Percentiles rank a stretch among this genome's conserved stretches.
Conservation (phyloP, 2,888 invertebrate genomes). For the Perizoma affinitatum region DNA sequence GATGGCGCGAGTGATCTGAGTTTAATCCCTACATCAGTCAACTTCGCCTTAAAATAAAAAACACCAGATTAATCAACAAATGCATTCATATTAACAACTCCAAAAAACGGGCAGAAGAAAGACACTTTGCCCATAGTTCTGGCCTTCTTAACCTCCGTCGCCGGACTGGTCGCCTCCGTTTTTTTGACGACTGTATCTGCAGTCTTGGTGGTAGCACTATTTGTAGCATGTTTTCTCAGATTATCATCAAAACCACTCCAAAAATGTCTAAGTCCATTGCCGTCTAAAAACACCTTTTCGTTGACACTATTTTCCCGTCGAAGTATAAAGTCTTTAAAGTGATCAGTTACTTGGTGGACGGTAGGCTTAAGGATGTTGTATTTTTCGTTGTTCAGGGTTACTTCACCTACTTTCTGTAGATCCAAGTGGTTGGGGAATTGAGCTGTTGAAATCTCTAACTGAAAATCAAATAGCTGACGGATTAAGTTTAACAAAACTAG, state of each 20-base stretch:
- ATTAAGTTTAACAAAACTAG: neutral
- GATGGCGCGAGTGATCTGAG: no score
- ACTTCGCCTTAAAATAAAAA: no score
- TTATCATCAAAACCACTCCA: conserved; percentile 55
- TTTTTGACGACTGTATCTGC: neutral
- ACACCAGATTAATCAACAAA: conserved; percentile 42
- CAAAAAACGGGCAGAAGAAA: conserved; percentile 70
- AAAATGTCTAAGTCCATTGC: conserved; percentile 63
- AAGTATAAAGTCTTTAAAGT: conserved; percentile 58
- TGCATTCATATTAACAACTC: conserved; percentile 59
- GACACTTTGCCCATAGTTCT: conserved; percentile 47
- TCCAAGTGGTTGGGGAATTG: conserved; percentile 55
- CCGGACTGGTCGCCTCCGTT: neutral
- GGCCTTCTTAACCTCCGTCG: neutral
- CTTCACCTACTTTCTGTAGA: conserved; percentile 59
- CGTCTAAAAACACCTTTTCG: conserved; percentile 57
- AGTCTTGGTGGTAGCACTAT: neutral
- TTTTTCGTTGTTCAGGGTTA: conserved; percentile 53
- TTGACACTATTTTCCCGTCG: conserved; percentile 41
- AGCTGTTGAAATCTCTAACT: conserved; percentile 33
- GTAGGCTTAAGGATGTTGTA: conserved; percentile 61
- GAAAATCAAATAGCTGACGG: conserved; percentile 15
- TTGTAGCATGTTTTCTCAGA: conserved; percentile 5
- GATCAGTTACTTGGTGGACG: conserved; percentile 55
- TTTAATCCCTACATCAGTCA: no score